These are phyloP conservation scores for Spea hammondii DNA, from an alignment of 2,797 vertebrate species.

Conservation along the genomic window DNA sequence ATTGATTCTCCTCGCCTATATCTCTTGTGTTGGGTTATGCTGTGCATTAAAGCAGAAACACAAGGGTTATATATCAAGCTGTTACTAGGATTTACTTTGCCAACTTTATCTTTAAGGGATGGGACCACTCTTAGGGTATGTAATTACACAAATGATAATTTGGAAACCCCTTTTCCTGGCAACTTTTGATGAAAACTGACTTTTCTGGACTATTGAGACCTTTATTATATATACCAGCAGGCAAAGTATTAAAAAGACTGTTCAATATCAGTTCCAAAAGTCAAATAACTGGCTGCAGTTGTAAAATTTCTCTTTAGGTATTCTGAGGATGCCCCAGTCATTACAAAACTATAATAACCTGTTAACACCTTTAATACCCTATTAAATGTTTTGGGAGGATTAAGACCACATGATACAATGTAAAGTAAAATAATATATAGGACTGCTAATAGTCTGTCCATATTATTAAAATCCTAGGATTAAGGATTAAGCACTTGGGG, in stretches of 20 bases:
- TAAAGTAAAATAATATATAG: too few species aligned
- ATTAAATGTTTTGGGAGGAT: too few species aligned
- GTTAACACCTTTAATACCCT: too few species aligned
- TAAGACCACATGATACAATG: too few species aligned
- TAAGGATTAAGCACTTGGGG: too few species aligned
- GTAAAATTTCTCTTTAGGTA: neutral
- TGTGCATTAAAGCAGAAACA: constrained; percentile 20
- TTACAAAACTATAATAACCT: too few species aligned
- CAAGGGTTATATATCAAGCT: constrained; percentile 24
- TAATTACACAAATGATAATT: constrained; percentile 29
- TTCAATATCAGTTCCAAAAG: constrained; percentile 1
- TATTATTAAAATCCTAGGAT: too few species aligned
- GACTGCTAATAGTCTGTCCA: too few species aligned
- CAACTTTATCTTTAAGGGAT: constrained; percentile 29
- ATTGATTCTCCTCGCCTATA: constrained; percentile 35
- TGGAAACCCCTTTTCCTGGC: constrained; percentile 12
- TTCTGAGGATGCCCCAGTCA: too few species aligned
- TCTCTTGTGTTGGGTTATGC: constrained; percentile 35
- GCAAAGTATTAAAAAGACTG: constrained; percentile 8
- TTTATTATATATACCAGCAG: constrained; percentile 9
- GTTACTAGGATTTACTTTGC: constrained; percentile 42
- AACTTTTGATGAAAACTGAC: neutral
- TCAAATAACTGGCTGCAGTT: neutral
- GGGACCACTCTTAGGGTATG: constrained; percentile 15
- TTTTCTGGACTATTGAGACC: constrained; percentile 14